Evolutionary conservation across 2,797 vertebrate genomes (phyloP).

Genomic region (Artibeus lituratus): DNA sequence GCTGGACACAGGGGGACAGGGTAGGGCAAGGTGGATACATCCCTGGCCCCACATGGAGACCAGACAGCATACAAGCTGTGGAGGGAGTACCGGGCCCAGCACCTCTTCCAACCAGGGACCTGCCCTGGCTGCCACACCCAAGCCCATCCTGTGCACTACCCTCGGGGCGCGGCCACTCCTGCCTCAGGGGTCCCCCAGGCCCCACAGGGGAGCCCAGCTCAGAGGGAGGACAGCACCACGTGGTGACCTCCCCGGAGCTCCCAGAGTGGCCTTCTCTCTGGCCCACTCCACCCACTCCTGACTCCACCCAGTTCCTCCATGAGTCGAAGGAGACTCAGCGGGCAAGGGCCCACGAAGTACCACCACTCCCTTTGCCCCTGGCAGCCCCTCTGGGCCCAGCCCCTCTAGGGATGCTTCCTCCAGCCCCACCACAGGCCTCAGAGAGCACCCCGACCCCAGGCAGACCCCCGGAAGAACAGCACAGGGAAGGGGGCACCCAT

Average conservation of each 20-base stretch:
- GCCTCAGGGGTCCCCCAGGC: too few species aligned
- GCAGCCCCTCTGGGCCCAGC: not conserved
- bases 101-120: not conserved
- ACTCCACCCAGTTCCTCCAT: not conserved
- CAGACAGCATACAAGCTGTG: not conserved
- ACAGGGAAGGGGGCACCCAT: not conserved
- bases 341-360: not conserved
- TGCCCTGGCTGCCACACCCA: not conserved
- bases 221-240: too few species aligned
- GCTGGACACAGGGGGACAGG: not conserved
- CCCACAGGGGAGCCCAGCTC: not conserved
- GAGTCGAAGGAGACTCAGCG: not conserved
- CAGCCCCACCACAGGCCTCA: not conserved
- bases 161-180: not conserved
- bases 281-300: not conserved
- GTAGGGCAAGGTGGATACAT: accelerated
- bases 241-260: not conserved
- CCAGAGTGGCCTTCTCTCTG: not conserved
- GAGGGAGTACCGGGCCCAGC: not conserved
- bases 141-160: not conserved
- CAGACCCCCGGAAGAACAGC: accelerated
- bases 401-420: accelerated
- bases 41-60: too few species aligned
- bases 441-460: not conserved
- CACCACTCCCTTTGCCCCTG: not conserved